Percentiles rank a stretch among this genome's conserved stretches.
These are phyloP conservation scores for Campoplex capitator DNA, from an alignment of 2,888 invertebrate genomes.

Conservation along the genomic window DNA sequence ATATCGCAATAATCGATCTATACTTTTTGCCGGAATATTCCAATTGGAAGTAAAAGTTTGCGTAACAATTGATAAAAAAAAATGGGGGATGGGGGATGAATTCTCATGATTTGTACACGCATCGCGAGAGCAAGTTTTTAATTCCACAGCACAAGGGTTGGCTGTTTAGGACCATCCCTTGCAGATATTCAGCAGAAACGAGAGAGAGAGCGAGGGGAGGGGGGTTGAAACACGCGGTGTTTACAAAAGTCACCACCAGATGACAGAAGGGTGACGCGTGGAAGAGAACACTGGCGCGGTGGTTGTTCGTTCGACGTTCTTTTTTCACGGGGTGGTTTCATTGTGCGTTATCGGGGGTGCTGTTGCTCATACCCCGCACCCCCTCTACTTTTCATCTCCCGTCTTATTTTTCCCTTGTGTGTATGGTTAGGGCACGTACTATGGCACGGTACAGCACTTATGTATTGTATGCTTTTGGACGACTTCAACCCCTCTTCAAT, in stretches of 20 bases:
- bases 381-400: constrained; percentile 63
- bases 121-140: constrained; percentile 22
- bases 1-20: background rate
- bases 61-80: background rate
- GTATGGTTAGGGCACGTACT: constrained; percentile 53
- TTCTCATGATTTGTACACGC: constrained; percentile 68
- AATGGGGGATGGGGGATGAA: background rate
- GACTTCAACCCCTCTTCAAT: constrained; percentile 60
- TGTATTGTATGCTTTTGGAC: constrained; percentile 56
- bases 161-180: constrained; percentile 32
- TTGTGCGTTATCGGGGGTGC: constrained; percentile 75
- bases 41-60: background rate
- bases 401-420: constrained; percentile 56
- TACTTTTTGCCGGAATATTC: background rate
- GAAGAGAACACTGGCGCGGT: constrained; percentile 69
- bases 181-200: background rate
- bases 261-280: constrained; percentile 79
- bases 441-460: constrained; percentile 49
- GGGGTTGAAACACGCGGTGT: constrained; percentile 72
- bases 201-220: background rate
- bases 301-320: constrained; percentile 56
- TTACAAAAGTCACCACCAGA: constrained; percentile 84
- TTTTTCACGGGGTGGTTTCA: constrained; percentile 76
- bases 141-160: constrained; percentile 22
- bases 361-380: constrained; percentile 55